Evolutionary conservation across 2,113 vertebrate genomes (phyloP), one percentile per base, ranked within the genome.

Genomic region (Helogale parvula): DNA sequence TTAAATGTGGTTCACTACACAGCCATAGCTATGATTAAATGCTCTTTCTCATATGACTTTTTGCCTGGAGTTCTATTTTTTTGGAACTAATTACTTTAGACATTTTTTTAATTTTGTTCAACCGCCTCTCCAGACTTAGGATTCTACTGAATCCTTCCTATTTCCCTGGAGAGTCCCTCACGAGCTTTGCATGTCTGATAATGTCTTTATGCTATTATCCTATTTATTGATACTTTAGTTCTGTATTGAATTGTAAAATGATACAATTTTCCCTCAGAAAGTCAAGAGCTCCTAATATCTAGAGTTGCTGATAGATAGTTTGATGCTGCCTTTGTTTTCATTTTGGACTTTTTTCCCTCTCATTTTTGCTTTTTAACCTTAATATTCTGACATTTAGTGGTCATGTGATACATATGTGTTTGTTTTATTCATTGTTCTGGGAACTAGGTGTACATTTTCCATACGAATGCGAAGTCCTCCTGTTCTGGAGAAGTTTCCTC

Each of bases 41-140:
- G 31, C 65, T 84, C 93, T 93, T 87, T 89, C 77, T 89, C 17
- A 0, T 68, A 81, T 50, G 82, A 95, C 90, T 82, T 94, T 91
- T 69, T 85, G 72, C 68, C 97, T 92, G 72, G 82, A 90, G 82
- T 94, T 97, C 65, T 80, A 12, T 85, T 88, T 72, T 94, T 41
- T 35, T 10, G 16, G 23, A 89, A 95, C 82, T 96, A 94, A 94
- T 97, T 96, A 93, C 54, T 86, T 95, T n/a, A 8, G 21, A 66
- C 33, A 17, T 33, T 71, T 35, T 94, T 96, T 96, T 89, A 77
- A 90, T 85, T 92, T 96, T 81, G 33, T 74, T 94, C 82, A 84
- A 38, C 27, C 47, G 84, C 33, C 93, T 57, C 65, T 66, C 68
- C 21, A 91, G 83, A 89, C 86, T 63, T 66, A 68, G 27, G 38